Conservation (phyloP, 37 sponge, comb jelly and placozoan species). For the Halisarca cf. caerulea region DNA sequence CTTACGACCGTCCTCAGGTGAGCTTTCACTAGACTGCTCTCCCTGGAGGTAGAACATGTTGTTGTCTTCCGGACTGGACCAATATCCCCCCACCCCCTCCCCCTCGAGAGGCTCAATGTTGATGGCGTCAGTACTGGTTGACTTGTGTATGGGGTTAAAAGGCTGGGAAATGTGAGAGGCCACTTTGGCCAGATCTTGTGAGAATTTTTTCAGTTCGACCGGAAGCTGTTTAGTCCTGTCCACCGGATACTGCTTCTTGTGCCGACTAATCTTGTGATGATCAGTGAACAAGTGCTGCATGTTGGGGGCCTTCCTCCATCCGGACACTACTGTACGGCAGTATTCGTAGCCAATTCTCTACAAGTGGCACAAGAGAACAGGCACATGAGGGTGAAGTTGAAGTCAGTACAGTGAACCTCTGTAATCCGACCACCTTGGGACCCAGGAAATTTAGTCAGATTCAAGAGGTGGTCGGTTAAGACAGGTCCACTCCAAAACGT, state of each 20-base stretch:
- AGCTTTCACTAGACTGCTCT: conserved; percentile 13
- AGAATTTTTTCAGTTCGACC: conserved; percentile 9
- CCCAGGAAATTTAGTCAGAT: too few species aligned
- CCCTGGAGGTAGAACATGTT: neutral
- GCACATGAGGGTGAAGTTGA: too few species aligned
- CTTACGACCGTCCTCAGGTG: neutral
- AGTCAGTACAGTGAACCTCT: too few species aligned
- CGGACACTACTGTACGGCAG: conserved; percentile 47
- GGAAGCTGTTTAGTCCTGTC: conserved; percentile 26
- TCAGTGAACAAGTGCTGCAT: conserved; percentile 48
- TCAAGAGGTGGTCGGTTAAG: too few species aligned
- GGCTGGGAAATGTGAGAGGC: conserved; percentile 6
- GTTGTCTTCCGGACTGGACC: conserved; percentile 65
- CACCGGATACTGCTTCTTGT: neutral
- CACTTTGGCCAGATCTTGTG: neutral
- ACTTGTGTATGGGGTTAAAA: neutral
- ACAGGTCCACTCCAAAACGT: too few species aligned
- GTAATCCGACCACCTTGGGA: too few species aligned
- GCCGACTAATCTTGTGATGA: neutral
- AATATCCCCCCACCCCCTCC: conserved; percentile 43
- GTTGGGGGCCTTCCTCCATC: conserved; percentile 60
- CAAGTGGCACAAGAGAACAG: too few species aligned
- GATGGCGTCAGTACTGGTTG: neutral
- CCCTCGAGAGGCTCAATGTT: neutral
- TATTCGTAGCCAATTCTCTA: conserved; percentile 74